Percentiles rank a stretch among this genome's conserved stretches.
Evolutionary conservation across 2,113 vertebrate genomes (phyloP).

Genomic region (Alosa alosa): DNA sequence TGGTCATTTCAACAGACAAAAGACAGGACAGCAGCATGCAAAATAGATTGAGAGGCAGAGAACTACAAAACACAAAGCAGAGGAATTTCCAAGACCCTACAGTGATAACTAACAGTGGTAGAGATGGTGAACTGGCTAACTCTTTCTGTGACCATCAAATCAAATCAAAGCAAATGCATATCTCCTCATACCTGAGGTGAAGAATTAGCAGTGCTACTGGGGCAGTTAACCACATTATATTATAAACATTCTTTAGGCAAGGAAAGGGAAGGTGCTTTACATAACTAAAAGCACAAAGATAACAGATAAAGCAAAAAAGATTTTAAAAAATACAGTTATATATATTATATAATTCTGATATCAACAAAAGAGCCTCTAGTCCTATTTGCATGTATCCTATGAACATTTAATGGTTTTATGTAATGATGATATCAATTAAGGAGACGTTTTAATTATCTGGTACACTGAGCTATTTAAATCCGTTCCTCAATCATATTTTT

Average conservation of each 20-base stretch:
- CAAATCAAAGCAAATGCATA: neutral
- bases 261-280: too few relatives aligned
- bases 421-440: neutral
- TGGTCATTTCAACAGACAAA: neutral
- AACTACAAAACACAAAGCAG: neutral
- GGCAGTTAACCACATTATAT: neutral
- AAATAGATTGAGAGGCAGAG: neutral
- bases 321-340: too few relatives aligned
- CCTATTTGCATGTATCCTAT: neutral
- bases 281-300: too few relatives aligned
- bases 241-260: neutral
- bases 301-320: too few relatives aligned
- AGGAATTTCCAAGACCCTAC: neutral
- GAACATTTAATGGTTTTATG: neutral
- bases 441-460: neutral
- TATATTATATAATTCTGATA: neutral
- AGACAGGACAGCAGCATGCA: neutral
- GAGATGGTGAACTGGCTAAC: neutral
- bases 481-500: neutral
- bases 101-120: neutral
- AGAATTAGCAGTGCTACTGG: too few relatives aligned
- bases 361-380: neutral
- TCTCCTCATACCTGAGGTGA: neutral
- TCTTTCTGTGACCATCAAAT: neutral
- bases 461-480: neutral